These are phyloP conservation scores for Drosophila nigricruria DNA, from an alignment of 2,888 invertebrate species.

Conservation along the genomic window DNA sequence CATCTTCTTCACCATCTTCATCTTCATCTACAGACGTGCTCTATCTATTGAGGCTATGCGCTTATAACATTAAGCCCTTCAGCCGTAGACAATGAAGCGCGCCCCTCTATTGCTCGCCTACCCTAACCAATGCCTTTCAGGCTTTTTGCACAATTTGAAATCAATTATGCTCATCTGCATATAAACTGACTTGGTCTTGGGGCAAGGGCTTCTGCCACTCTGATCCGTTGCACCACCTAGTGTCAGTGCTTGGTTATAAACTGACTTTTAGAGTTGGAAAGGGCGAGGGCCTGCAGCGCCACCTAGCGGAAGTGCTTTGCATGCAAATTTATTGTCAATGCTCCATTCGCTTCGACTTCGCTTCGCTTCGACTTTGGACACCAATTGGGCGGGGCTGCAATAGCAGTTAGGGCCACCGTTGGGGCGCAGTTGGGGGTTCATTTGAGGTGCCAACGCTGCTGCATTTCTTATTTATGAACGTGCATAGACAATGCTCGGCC, in stretches of 20 bases:
- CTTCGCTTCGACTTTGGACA: slow-evolving; percentile 10
- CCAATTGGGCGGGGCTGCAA: slow-evolving; percentile 15
- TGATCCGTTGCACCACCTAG: slow-evolving; percentile 31
- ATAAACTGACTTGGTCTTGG: slow-evolving; percentile 72
- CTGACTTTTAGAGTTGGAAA: not conserved
- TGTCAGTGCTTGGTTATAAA: slow-evolving; percentile 58
- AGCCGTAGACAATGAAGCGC: slow-evolving; percentile 40
- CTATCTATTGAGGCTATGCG: slow-evolving; percentile 52
- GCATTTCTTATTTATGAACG: slow-evolving; percentile 81
- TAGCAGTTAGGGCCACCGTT: not conserved
- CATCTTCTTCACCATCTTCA: slow-evolving; percentile 1
- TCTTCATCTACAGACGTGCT: slow-evolving; percentile 39
- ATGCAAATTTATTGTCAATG: slow-evolving; percentile 80
- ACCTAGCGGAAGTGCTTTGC: slow-evolving; percentile 69
- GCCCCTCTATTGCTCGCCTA: slow-evolving; percentile 4
- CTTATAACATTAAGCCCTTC: slow-evolving; percentile 62
- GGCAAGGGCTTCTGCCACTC: slow-evolving; percentile 26
- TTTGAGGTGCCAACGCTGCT: slow-evolving; percentile 53
- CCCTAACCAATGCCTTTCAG: not conserved
- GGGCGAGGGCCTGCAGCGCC: slow-evolving; percentile 5
- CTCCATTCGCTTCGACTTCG: slow-evolving; percentile 4
- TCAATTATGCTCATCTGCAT: slow-evolving; percentile 83
- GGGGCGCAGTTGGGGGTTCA: slow-evolving; percentile 5
- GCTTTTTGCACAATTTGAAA: slow-evolving; percentile 67
- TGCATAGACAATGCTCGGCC: slow-evolving; percentile 72